Conservation (phyloP, 2,797 vertebrate species). For the Ptychobarbus kaznakovi region DNA sequence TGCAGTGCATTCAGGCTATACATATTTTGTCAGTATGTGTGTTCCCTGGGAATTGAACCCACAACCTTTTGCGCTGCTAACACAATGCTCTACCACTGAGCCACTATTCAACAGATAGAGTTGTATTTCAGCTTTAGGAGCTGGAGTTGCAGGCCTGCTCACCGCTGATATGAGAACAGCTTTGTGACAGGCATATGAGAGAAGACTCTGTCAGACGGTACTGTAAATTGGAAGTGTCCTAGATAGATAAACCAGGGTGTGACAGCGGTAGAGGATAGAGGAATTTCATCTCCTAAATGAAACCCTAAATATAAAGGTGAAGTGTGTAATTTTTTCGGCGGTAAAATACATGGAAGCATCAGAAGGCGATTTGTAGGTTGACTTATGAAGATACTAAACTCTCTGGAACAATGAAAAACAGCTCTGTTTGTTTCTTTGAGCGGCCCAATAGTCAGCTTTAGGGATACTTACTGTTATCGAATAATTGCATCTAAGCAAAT, state of each 20-base stretch:
- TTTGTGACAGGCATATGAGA: neutral
- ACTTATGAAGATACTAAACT: neutral
- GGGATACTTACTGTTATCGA: neutral
- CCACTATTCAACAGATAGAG: neutral
- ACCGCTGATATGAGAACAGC: constrained; percentile 27
- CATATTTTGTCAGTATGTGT: too few species aligned
- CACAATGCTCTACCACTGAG: too few species aligned
- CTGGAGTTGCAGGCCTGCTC: constrained; percentile 17
- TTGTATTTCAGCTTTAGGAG: neutral
- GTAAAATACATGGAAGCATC: neutral
- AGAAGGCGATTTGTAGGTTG: neutral
- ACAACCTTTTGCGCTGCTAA: too few species aligned
- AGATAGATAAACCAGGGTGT: constrained; percentile 39
- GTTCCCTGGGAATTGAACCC: too few species aligned
- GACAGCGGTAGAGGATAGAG: constrained; percentile 1
- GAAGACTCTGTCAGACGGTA: neutral
- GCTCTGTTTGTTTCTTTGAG: neutral
- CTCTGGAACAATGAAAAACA: neutral
- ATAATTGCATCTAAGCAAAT: neutral
- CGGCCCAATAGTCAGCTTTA: neutral
- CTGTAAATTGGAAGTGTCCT: constrained; percentile 29
- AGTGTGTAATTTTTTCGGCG: neutral
- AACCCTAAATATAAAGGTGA: constrained; percentile 17
- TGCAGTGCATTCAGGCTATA: too few species aligned
- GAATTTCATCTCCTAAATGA: constrained; percentile 18